Evolutionary conservation across 2,113 vertebrate genomes (phyloP).

Genomic region (Sturnira hondurensis): DNA sequence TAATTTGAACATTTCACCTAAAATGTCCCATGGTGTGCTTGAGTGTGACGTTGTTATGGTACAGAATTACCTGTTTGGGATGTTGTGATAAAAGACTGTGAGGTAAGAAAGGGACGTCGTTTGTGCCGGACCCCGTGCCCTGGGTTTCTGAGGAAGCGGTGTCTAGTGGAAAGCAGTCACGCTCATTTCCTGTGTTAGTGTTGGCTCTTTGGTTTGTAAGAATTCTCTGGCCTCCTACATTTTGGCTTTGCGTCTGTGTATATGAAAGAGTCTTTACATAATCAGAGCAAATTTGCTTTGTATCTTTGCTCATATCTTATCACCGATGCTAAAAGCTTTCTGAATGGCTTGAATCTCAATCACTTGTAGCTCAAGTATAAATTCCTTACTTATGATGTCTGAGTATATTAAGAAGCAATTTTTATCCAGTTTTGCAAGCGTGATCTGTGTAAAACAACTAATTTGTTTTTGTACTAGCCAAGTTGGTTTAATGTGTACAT

Average conservation of each 20-base stretch:
- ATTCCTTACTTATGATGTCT: constrained; percentile 10
- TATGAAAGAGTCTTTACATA: not conserved
- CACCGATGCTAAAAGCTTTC: constrained; percentile 6
- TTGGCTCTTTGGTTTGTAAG: constrained; percentile 23
- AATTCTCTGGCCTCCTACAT: not conserved
- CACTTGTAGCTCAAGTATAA: constrained; percentile 1
- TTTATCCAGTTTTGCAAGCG: constrained; percentile 4
- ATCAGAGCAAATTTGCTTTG: not conserved
- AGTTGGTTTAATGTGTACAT: not conserved
- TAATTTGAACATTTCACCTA: too few relatives aligned
- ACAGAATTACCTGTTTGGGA: too few relatives aligned
- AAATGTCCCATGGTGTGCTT: too few relatives aligned
- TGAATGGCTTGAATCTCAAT: not conserved
- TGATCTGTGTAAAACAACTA: not conserved
- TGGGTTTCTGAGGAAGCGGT: constrained; percentile 20
- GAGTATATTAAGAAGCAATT: constrained; percentile 10
- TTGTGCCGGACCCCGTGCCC: too few relatives aligned
- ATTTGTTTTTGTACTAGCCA: not conserved
- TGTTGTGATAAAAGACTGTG: too few relatives aligned
- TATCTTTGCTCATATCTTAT: not conserved
- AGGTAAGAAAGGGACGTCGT: too few relatives aligned
- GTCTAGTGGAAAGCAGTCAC: not conserved
- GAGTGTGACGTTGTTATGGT: too few relatives aligned
- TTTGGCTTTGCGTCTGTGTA: not conserved
- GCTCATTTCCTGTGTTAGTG: not conserved